Conservation (phyloP, 23 tunicate species). For the Styela clava region DNA sequence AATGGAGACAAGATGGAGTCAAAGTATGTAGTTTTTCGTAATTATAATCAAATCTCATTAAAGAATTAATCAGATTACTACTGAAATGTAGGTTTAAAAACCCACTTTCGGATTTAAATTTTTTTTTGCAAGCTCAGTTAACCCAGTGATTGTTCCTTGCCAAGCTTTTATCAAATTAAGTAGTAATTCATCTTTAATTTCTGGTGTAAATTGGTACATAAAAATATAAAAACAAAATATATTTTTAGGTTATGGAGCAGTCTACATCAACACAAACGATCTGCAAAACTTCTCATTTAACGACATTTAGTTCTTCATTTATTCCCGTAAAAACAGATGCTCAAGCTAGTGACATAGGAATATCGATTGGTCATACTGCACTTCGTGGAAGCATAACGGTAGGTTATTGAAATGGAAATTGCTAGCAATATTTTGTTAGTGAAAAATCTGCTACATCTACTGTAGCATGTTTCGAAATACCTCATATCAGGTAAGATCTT, state of each 20-base stretch:
- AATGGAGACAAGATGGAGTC: constrained; percentile 58
- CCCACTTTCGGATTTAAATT: no score
- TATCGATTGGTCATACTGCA: constrained; percentile 11
- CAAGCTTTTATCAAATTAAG: no score
- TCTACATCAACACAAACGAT: constrained; percentile 68
- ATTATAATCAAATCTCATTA: not conserved
- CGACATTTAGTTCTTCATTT: constrained; percentile 34
- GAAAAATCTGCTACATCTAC: not conserved
- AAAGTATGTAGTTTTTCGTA: constrained; percentile 23
- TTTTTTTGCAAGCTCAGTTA: no score
- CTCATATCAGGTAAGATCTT: no score
- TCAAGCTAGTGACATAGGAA: not conserved
- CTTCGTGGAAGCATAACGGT: not conserved
- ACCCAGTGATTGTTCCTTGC: no score
- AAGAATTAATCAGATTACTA: no score
- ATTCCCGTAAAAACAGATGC: constrained; percentile 14
- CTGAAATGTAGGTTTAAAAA: no score
- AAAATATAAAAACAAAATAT: no score
- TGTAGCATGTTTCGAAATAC: no score
- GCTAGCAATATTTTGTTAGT: not conserved
- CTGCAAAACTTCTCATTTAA: constrained; percentile 53
- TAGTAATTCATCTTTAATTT: no score
- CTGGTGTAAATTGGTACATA: no score
- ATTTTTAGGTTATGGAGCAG: constrained; percentile 32
- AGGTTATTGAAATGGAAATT: not conserved